Evolutionary conservation across 2,797 vertebrate species (phyloP).

Genomic region (Microctenopoma lineatum): DNA sequence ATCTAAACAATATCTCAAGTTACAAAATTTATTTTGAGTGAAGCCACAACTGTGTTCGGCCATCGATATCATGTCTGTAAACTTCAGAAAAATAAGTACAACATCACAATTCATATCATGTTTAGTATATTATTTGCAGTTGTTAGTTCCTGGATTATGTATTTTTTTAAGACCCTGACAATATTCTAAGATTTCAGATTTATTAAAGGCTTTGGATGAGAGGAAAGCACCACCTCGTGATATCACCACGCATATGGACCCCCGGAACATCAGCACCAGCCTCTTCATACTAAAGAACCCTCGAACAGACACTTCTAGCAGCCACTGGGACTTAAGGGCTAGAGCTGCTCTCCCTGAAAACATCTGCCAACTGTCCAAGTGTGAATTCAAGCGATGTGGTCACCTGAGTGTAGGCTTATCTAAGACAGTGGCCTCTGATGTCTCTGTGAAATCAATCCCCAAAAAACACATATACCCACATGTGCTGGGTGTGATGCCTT

Average conservation of each 20-base stretch:
- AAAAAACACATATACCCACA: background rate
- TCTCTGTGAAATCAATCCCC: background rate
- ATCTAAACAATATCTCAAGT: background rate
- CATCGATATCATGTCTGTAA: too few species aligned
- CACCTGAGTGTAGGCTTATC: constrained; percentile 11
- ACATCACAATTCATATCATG: background rate
- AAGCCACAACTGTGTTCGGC: too few species aligned
- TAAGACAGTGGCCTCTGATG: background rate
- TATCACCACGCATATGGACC: background rate
- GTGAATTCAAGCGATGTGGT: constrained; percentile 19
- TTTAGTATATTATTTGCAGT: background rate
- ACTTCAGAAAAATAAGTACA: too few species aligned
- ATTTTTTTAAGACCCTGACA: background rate
- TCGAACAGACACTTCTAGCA: background rate
- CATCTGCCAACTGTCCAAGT: constrained; percentile 19
- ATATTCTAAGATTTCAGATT: constrained; percentile 34
- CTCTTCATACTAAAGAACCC: constrained; percentile 9
- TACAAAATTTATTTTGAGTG: background rate
- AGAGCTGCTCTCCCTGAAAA: constrained; percentile 30
- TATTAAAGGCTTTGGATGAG: constrained; percentile 42
- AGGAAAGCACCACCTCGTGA: constrained; percentile 7
- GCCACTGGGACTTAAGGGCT: constrained; percentile 6
- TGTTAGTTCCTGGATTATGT: background rate
- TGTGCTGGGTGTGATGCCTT: constrained; percentile 11
- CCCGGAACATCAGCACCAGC: constrained; percentile 14